Evolutionary conservation across 2,888 invertebrate genomes (phyloP).

Genomic region (Gibbula magus): DNA sequence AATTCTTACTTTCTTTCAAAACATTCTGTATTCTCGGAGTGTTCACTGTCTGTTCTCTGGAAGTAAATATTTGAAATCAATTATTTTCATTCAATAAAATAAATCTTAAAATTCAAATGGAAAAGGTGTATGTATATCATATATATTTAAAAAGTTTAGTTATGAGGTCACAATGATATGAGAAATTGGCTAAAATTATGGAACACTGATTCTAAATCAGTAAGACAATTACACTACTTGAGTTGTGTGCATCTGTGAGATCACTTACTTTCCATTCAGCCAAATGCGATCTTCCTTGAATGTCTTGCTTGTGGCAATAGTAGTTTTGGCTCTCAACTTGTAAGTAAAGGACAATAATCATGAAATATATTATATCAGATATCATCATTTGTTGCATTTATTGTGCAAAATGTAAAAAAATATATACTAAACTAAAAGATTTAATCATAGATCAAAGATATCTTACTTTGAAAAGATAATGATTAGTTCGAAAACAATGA

Average conservation of each 20-base stretch:
- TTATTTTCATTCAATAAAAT: background rate
- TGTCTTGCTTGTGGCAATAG: constrained; percentile 83
- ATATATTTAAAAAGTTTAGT: background rate
- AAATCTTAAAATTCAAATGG: background rate
- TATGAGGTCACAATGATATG: too few species aligned
- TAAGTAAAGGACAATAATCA: constrained; percentile 24
- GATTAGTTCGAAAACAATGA: too few species aligned
- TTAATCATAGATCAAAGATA: too few species aligned
- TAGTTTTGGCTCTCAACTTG: constrained; percentile 85
- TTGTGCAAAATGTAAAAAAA: too few species aligned
- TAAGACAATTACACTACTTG: too few species aligned
- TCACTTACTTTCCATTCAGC: constrained; percentile 86
- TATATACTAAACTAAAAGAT: too few species aligned
- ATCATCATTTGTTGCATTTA: too few species aligned
- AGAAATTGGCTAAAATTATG: too few species aligned
- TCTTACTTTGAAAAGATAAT: too few species aligned
- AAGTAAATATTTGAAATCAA: constrained; percentile 51
- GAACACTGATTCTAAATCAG: too few species aligned
- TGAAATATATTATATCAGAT: background rate
- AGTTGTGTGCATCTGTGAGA: background rate
- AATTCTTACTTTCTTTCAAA: constrained; percentile 81
- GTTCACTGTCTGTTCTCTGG: constrained; percentile 83
- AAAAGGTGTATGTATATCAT: background rate
- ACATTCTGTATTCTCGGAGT: constrained; percentile 87
- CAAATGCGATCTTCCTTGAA: constrained; percentile 88